Evolutionary conservation across 2,888 invertebrate species (phyloP), one percentile per base, ranked within the genome.

Genomic region (Hipparchia sbordonii): DNA sequence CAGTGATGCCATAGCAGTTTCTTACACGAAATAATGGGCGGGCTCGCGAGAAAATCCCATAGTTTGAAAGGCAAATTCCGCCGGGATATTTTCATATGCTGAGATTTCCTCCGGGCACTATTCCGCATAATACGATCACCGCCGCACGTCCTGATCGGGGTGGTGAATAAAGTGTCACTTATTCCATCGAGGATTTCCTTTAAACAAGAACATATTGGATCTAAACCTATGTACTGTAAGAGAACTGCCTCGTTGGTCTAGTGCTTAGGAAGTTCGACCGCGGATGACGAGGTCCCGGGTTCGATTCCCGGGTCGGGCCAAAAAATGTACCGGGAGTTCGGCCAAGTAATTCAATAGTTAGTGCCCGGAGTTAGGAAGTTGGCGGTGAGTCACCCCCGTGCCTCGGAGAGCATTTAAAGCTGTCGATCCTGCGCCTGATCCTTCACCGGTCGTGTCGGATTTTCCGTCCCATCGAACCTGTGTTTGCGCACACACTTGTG

Each of bases 31-130:
- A 85, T 88, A 85, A 84, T 84, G 83, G 73, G 23, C 69, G 59
- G 72, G 76, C 81, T 82, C 76, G 81, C 79, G 83, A 82, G 79
- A 83, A 87, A 87, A 87, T 87, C 85, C 82, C 78, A 77, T 75
- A 76, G 75, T 81, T 81, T 84, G 82, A 85, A 88, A 88, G 83
- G 86, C 87, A 86, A 87, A 89, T 88, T 86, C 83, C 83, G 82
- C 84, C 83, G 72, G 76, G 77, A 80, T 77, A 80, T 77, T 74
- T 79, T 79, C 77, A 72, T 74, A 68, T 71, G 74, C 74, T 67
- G 71, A 77, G 78, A 79, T 79, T 79, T 76, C 78, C 78, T 76
- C 61, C 70, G 77, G 79, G 78, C 78, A 78, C 79, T 80, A 72
- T 76, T 76, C 81, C 81, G 84, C 82, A 85, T 87, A 85, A 85